These are phyloP conservation scores for Platyrinchus mystaceus DNA, from an alignment of 2,797 vertebrate species.

Conservation along the genomic window DNA sequence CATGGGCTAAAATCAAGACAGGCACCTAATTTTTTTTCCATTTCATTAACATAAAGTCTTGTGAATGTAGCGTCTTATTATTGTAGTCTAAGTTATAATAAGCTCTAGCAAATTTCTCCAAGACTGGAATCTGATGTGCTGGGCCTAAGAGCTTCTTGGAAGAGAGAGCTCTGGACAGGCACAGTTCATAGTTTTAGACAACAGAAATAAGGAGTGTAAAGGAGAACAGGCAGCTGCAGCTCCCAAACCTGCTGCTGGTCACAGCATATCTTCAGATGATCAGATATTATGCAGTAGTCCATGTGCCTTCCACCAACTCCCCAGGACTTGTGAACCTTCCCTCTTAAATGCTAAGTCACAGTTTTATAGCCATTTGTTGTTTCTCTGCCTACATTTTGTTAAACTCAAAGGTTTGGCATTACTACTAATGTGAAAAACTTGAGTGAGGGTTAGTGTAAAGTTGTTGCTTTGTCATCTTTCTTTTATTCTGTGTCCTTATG, in stretches of 20 bases:
- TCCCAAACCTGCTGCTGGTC: neutral
- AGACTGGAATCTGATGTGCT: neutral
- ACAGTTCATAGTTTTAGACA: neutral
- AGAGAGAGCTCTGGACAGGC: neutral
- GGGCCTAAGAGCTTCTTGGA: neutral
- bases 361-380: neutral
- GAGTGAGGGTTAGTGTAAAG: neutral
- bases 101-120: neutral
- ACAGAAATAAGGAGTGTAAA: neutral
- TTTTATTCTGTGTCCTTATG: neutral
- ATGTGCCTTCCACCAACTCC: neutral
- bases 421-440: neutral
- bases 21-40: neutral
- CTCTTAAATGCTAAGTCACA: neutral
- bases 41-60: conserved; percentile 16
- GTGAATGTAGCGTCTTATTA: neutral
- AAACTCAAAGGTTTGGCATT: neutral
- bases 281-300: neutral
- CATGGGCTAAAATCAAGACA: conserved; percentile 20
- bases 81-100: neutral
- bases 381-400: neutral
- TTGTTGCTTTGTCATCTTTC: neutral
- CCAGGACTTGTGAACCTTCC: neutral
- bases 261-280: neutral
- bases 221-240: neutral